Evolutionary conservation across 2,888 invertebrate genomes (phyloP), one percentile per base, ranked within the genome.

Genomic region (Heliconius cydno): DNA sequence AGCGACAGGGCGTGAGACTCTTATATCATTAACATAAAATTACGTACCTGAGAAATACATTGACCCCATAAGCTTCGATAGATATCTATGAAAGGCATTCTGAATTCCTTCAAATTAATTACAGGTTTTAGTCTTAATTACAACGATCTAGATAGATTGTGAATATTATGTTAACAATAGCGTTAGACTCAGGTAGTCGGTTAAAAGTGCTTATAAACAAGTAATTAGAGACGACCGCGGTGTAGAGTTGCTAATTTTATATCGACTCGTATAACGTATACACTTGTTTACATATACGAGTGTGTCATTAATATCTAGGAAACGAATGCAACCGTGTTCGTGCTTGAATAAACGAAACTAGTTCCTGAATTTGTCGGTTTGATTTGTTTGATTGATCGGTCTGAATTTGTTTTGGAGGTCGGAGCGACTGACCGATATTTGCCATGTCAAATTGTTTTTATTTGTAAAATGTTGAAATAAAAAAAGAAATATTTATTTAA

Each of bases 11-110:
- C 86, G 85, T 90, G 90, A 85, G 90, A 90, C 87, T 84, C 80
- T 81, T 77, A 80, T 78, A 82, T 85, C 78, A 85, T 86, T 87
- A 83, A 81, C 85, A 86, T 87, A 86, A 86, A 88, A 86, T 88
- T 85, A 87, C 85, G 68, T 75, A 28, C 86, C 85, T 89, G 88
- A 82, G 88, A 91, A 88, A 86, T 85, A 86, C 86, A 84, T 86
- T 85, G 86, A 86, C 86, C 86, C 83, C 85, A 83, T 83, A 83
- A 81, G 79, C 68, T 76, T 79, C 83, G 85, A 85, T 84, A 80
- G 83, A 78, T 82, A 86, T 86, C 84, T 85, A 85, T 86, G 83
- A 85, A 85, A 85, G 82, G 78, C 83, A 83, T 85, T 84, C 86
- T 82, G 84, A 87, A 90, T 89, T 86, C 86, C 84, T 88, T 84